Conservation (phyloP, 2,113 vertebrate genomes). For the Sinocyclocheilus maitianheensis region DNA sequence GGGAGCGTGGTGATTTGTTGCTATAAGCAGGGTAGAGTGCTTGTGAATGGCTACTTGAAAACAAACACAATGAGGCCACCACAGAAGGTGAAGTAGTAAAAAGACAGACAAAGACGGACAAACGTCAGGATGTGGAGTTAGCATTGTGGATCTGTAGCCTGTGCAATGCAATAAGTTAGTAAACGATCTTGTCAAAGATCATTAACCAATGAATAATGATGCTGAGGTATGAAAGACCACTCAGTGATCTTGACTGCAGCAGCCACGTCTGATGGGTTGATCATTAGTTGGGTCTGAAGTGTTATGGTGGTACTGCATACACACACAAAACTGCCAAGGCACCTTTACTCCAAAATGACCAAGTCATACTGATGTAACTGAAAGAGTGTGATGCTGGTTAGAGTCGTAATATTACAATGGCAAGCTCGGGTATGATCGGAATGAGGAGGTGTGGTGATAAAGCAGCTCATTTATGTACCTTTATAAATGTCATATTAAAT, state of each 20-base stretch:
- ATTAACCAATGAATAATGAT: constrained; percentile 65
- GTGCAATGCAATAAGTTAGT: constrained; percentile 36
- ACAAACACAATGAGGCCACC: constrained; percentile 39
- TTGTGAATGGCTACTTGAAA: constrained; percentile 20
- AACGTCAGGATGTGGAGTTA: constrained; percentile 32
- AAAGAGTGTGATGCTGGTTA: constrained; percentile 43
- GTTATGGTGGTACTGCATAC: constrained; percentile 44
- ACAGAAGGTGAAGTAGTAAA: constrained; percentile 53
- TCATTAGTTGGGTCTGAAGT: constrained; percentile 57
- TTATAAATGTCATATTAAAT: constrained; percentile 4
- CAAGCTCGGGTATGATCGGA: constrained; percentile 43
- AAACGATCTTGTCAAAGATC: constrained; percentile 53
- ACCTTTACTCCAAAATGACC: constrained; percentile 44
- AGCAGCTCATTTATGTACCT: neutral
- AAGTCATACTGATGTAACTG: constrained; percentile 44
- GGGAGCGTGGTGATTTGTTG: neutral
- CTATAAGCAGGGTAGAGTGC: constrained; percentile 36
- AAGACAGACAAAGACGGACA: constrained; percentile 39
- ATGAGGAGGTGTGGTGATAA: constrained; percentile 22
- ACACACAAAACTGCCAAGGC: constrained; percentile 42
- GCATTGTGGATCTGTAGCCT: constrained; percentile 52
- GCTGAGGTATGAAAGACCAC: constrained; percentile 7
- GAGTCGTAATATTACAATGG: constrained; percentile 13
- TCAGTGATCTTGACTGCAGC: constrained; percentile 20
- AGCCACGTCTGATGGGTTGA: neutral